Base-by-base conservation (phyloP, 2,888 invertebrate species). In the Gymnosoma rotundatum region DNA sequence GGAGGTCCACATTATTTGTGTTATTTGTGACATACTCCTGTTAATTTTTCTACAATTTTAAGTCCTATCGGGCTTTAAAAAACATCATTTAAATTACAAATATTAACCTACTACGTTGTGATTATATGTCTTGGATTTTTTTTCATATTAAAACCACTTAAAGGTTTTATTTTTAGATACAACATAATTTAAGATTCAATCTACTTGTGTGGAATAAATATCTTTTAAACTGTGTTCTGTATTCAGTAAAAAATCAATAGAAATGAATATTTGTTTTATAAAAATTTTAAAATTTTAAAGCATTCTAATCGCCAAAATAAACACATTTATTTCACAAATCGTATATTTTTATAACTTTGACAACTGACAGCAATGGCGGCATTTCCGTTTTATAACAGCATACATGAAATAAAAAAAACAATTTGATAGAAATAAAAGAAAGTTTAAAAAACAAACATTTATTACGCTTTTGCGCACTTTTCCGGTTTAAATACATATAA, bases 311-410 rank as follows among this genome's bases (percentile, higher is more conserved):
- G 54, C 36, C 20, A 42, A 42, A 42, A 42, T 42, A 42, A 12
- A 74, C 14, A 72, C 69, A 81, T 73, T 78, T 58, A 58, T 32
- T 58, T 69, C 48, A 70, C 21, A 56, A 61, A 48, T 78, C 63
- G 50, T 70, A 58, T 66, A 78, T 58, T 74, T 83, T 74, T 78
- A 74, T 48, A 80, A 76, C 75, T 56, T 83, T 79, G 75, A 76
- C 85, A 85, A 74, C 83, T 76, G 76, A 69, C 86, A 83, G 82
- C 87, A 83, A 87, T 87, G 86, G 85, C 85, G 85, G 87, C 78
- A 80, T 85, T 78, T 83, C 78, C 85, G 83, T 82, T 86, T 83
- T 81, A 50, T 7, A 36, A 52, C 32, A 36, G 2, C 42, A 42
- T 42, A 76, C 50, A 73, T 0, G 61, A 42, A 76, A 10, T 64